phyloP scores from a whole-genome alignment of 2,888 invertebrate genomes.

The Acleris literana region DNA sequence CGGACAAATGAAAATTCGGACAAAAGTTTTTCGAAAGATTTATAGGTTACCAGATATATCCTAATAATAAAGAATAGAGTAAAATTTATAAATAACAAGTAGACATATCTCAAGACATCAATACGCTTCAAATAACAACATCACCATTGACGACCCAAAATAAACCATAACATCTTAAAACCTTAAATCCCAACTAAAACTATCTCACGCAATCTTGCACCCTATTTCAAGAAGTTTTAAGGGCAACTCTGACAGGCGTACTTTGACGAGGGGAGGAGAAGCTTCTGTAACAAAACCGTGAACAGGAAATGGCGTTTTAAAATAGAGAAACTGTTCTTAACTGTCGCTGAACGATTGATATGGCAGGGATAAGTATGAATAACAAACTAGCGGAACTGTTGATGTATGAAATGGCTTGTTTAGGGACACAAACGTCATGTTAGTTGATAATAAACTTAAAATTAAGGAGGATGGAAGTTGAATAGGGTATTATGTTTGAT shows the following conservation, averaged over 20 bases:
- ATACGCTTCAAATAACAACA: not conserved
- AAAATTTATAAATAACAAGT: not conserved
- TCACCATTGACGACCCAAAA: constrained; percentile 23
- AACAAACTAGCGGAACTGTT: constrained; percentile 26
- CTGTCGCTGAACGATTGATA: constrained; percentile 12
- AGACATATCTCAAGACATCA: not conserved
- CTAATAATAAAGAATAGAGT: not conserved
- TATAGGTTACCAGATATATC: no score
- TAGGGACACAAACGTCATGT: constrained; percentile 14
- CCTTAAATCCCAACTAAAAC: constrained; percentile 2
- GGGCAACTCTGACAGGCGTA: constrained; percentile 14
- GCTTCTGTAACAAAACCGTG: constrained; percentile 49
- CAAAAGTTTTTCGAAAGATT: no score
- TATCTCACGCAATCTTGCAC: constrained; percentile 16
- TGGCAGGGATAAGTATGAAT: constrained; percentile 21
- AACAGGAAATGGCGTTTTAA: constrained; percentile 62
- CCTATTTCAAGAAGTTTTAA: constrained; percentile 13
- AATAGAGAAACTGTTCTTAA: constrained; percentile 49
- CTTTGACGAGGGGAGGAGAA: constrained; percentile 14
- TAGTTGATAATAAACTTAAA: constrained; percentile 23
- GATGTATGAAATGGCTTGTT: constrained; percentile 30
- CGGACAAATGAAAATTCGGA: no score
- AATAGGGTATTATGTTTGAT: no score
- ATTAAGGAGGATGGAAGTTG: not conserved
- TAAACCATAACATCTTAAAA: constrained; percentile 9